Evolutionary conservation across 2,888 invertebrate genomes (phyloP).

Genomic region (Hymenopus coronatus): DNA sequence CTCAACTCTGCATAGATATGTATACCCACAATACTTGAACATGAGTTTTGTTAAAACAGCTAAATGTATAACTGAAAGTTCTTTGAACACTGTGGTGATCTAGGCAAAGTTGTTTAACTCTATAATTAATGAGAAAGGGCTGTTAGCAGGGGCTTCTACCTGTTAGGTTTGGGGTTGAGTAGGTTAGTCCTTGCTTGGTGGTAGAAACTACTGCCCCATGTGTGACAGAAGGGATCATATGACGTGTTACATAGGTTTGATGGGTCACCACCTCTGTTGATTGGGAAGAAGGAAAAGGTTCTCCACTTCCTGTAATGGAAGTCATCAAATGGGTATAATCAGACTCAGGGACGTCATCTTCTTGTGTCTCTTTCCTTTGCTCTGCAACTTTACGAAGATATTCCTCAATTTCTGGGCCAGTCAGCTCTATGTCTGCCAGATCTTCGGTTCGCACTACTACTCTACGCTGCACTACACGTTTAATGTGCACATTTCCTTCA

Average conservation of each 20-base stretch:
- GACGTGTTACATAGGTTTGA: constrained; percentile 30
- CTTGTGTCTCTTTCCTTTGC: constrained; percentile 22
- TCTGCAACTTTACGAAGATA: constrained; percentile 26
- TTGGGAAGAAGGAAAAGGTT: constrained; percentile 7
- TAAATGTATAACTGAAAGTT: too few species aligned
- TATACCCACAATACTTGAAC: too few species aligned
- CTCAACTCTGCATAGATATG: background rate
- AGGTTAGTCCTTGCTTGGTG: constrained; percentile 35
- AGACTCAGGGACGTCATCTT: constrained; percentile 24
- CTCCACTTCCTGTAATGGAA: constrained; percentile 23
- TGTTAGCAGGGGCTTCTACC: constrained; percentile 34
- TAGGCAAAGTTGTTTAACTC: background rate
- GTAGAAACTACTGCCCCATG: constrained; percentile 32
- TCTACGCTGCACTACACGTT: constrained; percentile 50
- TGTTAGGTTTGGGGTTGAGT: constrained; percentile 35
- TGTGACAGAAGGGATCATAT: constrained; percentile 21
- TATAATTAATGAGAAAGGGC: constrained; percentile 6
- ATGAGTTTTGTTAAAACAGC: too few species aligned
- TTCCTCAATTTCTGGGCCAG: constrained; percentile 31
- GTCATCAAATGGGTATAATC: constrained; percentile 30
- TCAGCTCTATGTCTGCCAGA: constrained; percentile 29
- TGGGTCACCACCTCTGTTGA: constrained; percentile 25
- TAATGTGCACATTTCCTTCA: constrained; percentile 54
- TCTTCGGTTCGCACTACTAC: constrained; percentile 47
- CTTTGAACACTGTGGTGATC: background rate